phyloP scores from a whole-genome alignment of 2,888 invertebrate species.

The Seira sanloemensis region DNA sequence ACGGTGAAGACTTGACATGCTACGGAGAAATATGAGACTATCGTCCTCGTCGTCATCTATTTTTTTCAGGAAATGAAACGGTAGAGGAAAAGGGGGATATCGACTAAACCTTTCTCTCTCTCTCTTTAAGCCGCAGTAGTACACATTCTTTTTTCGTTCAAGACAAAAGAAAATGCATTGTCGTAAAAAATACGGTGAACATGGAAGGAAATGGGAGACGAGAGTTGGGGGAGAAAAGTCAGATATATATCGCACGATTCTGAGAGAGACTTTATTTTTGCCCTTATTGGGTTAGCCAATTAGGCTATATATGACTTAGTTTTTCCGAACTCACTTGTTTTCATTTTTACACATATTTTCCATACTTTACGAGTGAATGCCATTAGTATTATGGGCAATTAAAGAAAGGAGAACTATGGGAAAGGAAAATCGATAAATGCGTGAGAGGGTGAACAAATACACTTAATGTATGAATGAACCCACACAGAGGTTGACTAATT shows the following conservation, averaged over 20 bases:
- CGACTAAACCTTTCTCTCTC: conserved; percentile 23
- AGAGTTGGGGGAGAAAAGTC: neutral
- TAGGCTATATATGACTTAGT: neutral
- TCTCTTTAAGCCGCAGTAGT: neutral
- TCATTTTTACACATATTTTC: neutral
- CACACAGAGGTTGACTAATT: neutral
- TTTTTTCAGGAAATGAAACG: neutral
- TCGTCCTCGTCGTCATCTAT: neutral
- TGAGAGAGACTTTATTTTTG: neutral
- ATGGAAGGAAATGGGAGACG: neutral
- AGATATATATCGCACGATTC: neutral
- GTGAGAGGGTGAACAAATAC: neutral
- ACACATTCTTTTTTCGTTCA: conserved; percentile 21
- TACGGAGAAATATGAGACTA: conserved; percentile 5
- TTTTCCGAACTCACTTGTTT: neutral
- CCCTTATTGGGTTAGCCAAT: neutral
- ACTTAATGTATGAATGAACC: neutral
- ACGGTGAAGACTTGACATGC: neutral
- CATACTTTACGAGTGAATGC: neutral
- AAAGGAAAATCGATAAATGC: neutral
- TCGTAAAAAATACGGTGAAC: conserved; percentile 37
- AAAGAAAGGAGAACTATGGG: neutral
- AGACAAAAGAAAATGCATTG: conserved; percentile 30
- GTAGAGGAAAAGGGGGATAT: conserved; percentile 4
- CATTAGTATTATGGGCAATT: neutral